Evolutionary conservation across 2,797 vertebrate genomes (phyloP), one percentile per base, ranked within the genome.

Genomic region (Ctenopoma kingsleyae): DNA sequence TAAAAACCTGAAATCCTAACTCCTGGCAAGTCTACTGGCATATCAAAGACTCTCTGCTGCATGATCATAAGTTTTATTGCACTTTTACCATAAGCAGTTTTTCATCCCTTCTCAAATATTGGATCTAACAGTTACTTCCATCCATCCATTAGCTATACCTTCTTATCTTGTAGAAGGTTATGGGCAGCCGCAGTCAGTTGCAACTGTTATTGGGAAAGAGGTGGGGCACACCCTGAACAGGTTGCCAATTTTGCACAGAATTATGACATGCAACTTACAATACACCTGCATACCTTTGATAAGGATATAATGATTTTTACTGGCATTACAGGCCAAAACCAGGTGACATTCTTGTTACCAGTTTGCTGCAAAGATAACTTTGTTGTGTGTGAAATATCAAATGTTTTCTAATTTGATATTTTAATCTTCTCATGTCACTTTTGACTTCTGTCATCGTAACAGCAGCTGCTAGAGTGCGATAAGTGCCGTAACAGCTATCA

Each of bases 401-500:
- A 53, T 30, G 17, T 53, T 52, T 13, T 16, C 30, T 67, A 11
- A 36, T 60, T 58, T 35, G 3, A 64, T 68, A 70, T 66, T 44
- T 53, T 52, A 69, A 69, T 67, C 25, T 62, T 75, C 12, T 53
- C 8, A 36, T 58, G 11, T 75, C 40, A 59, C 17, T 58, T 77
- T 68, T 73, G 36, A 12, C 58, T 8, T 53, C 20, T 83, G 44
- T 67, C 43, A 13, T 15, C 74, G 46, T 69, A 76, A 52, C 80
- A 98, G 95, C 96, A 98, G 90, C 93, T 99, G 91, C 95, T 99
- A 85, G 97, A 99, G 94, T 99, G 98, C 82, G 96, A 97, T 91
- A 99, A 99, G 96, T 99, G 98, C 97, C 97, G 96, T 93, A 99
- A 99, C 95, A 98, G 97, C 95, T 99, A 98, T 95, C 98, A 99